Conservation (phyloP, 2,797 vertebrate species). For the Pangasius krempfi region DNA sequence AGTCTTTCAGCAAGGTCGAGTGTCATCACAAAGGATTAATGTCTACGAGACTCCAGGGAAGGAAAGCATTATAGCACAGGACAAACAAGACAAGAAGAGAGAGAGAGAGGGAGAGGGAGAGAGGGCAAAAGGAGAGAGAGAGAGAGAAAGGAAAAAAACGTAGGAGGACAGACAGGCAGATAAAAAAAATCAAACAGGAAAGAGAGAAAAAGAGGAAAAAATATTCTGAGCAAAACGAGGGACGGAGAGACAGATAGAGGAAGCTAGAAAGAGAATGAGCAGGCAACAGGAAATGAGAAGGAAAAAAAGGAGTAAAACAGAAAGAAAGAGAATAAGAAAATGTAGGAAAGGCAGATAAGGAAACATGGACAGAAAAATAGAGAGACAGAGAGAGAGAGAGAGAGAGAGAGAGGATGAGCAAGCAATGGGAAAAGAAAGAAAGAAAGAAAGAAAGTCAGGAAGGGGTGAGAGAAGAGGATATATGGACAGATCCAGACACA, state of each 20-base stretch:
- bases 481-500: neutral
- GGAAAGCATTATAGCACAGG: conserved; percentile 74
- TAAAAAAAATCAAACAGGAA: neutral
- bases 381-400: neutral
- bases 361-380: neutral
- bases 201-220: conserved; percentile 54
- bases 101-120: conserved; percentile 44
- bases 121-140: conserved; percentile 51
- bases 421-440: no score
- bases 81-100: conserved; percentile 68
- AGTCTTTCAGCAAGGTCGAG: conserved; percentile 81
- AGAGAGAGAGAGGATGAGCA: neutral
- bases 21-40: conserved; percentile 84
- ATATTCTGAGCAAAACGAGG: conserved; percentile 41
- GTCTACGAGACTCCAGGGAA: conserved; percentile 79
- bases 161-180: no score
- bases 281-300: neutral
- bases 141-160: no score
- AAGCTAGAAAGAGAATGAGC: conserved; percentile 12
- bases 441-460: neutral
- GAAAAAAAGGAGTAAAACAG: neutral
- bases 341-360: neutral
- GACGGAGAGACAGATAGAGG: conserved; percentile 56
- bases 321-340: no score
- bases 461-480: neutral